Conservation (phyloP, 1,140 invertebrate species). For the Drosophila malerkotliana region DNA sequence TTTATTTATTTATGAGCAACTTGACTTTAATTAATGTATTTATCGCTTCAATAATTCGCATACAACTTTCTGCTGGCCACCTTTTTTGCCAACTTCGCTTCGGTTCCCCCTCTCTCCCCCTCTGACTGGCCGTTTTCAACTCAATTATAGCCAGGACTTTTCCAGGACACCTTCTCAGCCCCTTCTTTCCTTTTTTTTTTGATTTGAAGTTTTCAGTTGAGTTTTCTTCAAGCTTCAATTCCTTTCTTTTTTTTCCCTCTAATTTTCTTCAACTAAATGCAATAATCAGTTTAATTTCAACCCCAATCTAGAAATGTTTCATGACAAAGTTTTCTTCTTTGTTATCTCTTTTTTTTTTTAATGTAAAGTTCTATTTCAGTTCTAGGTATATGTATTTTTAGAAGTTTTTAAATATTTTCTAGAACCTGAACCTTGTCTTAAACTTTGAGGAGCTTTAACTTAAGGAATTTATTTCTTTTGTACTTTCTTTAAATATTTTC, state of each 20-base stretch:
- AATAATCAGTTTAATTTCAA: constrained; percentile 55
- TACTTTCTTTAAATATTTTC: neutral
- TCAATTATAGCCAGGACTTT: constrained; percentile 34
- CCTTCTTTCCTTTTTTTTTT: neutral
- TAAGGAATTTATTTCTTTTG: neutral
- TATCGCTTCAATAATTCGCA: constrained; percentile 78
- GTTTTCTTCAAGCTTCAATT: constrained; percentile 11
- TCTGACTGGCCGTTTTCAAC: constrained; percentile 20
- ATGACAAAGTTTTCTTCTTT: constrained; percentile 34
- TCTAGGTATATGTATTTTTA: constrained; percentile 30
- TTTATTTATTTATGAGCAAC: constrained; percentile 75
- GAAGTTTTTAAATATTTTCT: too few species aligned
- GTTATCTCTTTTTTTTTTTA: neutral
- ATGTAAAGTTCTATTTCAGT: constrained; percentile 49
- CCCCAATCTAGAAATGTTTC: constrained; percentile 2
- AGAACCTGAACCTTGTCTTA: too few species aligned
- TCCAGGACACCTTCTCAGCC: neutral
- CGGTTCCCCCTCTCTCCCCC: neutral
- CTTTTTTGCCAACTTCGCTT: neutral
- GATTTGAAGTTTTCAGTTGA: constrained; percentile 29
- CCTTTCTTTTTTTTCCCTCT: neutral
- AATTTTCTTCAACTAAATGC: constrained; percentile 52
- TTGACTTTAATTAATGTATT: constrained; percentile 82
- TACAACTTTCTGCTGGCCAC: constrained; percentile 52
- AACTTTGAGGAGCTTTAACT: too few species aligned